Conservation (phyloP, 2,888 invertebrate genomes). For the Idaea biselata region DNA sequence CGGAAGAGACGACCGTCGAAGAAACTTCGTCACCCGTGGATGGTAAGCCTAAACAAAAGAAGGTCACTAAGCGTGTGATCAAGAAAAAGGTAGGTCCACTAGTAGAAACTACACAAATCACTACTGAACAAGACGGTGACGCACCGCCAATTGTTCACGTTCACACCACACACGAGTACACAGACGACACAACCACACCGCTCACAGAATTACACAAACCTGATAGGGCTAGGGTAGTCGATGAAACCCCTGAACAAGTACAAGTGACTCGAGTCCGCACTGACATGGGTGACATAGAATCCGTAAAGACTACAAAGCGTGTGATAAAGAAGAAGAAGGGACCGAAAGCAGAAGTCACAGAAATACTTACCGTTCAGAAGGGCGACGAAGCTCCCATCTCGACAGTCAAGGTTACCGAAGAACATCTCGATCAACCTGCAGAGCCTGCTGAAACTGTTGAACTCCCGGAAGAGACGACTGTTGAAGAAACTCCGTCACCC, state of each 20-base stretch:
- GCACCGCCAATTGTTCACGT: no score
- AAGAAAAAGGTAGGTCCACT: no score
- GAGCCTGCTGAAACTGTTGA: constrained; percentile 36
- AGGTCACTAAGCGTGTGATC: constrained; percentile 33
- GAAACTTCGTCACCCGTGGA: constrained; percentile 39
- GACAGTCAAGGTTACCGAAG: constrained; percentile 46
- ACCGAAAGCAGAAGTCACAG: constrained; percentile 31
- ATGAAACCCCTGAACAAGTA: no score
- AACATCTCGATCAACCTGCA: constrained; percentile 39
- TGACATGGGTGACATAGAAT: no score
- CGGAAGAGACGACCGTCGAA: constrained; percentile 48
- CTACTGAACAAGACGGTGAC: no score
- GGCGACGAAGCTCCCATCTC: constrained; percentile 52
- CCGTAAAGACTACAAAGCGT: no score
- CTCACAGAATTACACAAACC: no score
- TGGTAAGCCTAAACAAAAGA: constrained; percentile 41
- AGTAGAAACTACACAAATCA: no score
- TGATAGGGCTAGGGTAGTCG: no score
- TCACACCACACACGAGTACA: no score
- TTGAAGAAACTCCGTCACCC: constrained; percentile 40
- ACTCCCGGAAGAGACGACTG: constrained; percentile 48
- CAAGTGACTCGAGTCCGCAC: no score
- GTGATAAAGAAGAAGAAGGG: constrained; percentile 40
- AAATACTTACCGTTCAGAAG: constrained; percentile 49
- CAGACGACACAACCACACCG: no score